These are phyloP conservation scores for Forficula auricularia DNA, from an alignment of 1,140 invertebrate genomes.

Conservation along the genomic window DNA sequence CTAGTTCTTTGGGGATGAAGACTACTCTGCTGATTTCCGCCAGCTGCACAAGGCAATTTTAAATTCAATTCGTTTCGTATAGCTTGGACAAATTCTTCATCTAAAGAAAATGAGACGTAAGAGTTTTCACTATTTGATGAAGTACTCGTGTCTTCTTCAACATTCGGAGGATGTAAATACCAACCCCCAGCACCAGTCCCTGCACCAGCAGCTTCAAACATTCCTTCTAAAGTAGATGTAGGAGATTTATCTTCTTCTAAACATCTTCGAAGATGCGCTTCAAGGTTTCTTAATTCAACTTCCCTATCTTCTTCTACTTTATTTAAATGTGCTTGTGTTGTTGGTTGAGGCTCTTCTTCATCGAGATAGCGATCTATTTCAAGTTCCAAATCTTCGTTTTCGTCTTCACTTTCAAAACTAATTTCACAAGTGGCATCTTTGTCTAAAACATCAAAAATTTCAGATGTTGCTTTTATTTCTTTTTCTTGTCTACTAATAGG, in stretches of 20 bases:
- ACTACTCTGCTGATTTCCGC: conserved; percentile 16
- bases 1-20: not conserved
- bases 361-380: too few species aligned
- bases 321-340: too few species aligned
- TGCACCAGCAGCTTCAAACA: conserved; percentile 26
- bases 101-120: conserved; percentile 37
- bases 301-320: conserved; percentile 8
- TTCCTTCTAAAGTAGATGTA: too few species aligned
- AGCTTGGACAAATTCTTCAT: conserved; percentile 50
- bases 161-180: conserved; percentile 26
- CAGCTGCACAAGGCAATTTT: conserved; percentile 39
- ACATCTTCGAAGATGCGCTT: not conserved
- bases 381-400: too few species aligned
- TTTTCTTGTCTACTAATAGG: too few species aligned
- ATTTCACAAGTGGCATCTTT: too few species aligned
- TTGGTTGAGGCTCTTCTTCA: too few species aligned
- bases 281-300: not conserved
- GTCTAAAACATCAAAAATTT: too few species aligned
- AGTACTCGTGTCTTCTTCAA: conserved; percentile 4
- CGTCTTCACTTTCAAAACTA: too few species aligned
- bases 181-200: conserved; percentile 22
- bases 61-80: conserved; percentile 48
- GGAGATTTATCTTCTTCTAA: too few species aligned
- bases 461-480: too few species aligned
- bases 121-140: conserved; percentile 22